Evolutionary conservation across 2,888 invertebrate species (phyloP).

Genomic region (Heteromyza rotundicornis): DNA sequence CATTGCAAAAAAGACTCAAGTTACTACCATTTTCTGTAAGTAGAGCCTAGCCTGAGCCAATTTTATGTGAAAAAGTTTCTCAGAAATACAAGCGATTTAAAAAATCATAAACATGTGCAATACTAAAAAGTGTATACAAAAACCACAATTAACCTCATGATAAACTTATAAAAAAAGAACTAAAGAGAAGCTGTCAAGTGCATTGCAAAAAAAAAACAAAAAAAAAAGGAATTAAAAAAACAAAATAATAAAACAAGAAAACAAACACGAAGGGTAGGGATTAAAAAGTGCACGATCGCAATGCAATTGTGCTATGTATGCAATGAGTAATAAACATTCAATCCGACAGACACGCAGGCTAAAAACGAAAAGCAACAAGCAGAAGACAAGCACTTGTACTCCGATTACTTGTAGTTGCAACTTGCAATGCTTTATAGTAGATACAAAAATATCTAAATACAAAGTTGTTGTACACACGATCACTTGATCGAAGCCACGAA

Average conservation of each 20-base stretch:
- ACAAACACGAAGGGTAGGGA: background rate
- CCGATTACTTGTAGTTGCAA: constrained; percentile 23
- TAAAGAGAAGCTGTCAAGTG: constrained; percentile 8
- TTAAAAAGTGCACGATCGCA: constrained; percentile 10
- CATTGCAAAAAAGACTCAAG: too few species aligned
- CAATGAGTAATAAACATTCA: constrained; percentile 13
- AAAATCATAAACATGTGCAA: too few species aligned
- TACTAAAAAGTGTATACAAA: too few species aligned
- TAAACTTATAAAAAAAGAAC: constrained; percentile 13
- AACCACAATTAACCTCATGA: too few species aligned
- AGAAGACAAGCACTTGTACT: constrained; percentile 23
- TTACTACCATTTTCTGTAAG: too few species aligned
- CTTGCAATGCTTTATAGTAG: constrained; percentile 2
- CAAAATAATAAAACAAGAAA: constrained; percentile 8
- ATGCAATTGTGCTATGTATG: constrained; percentile 8
- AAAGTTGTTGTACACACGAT: constrained; percentile 6
- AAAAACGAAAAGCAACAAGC: constrained; percentile 7
- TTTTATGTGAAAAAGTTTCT: too few species aligned
- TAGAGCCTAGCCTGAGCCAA: too few species aligned
- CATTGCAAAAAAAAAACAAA: constrained; percentile 9
- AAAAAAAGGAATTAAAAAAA: background rate
- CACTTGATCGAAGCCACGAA: constrained; percentile 17
- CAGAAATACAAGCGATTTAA: too few species aligned
- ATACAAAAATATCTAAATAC: background rate
- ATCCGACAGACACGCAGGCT: constrained; percentile 10